Percentiles rank a stretch among this genome's conserved stretches.
phyloP scores from a whole-genome alignment of 2,797 vertebrate genomes.

The Amblyraja radiata region DNA sequence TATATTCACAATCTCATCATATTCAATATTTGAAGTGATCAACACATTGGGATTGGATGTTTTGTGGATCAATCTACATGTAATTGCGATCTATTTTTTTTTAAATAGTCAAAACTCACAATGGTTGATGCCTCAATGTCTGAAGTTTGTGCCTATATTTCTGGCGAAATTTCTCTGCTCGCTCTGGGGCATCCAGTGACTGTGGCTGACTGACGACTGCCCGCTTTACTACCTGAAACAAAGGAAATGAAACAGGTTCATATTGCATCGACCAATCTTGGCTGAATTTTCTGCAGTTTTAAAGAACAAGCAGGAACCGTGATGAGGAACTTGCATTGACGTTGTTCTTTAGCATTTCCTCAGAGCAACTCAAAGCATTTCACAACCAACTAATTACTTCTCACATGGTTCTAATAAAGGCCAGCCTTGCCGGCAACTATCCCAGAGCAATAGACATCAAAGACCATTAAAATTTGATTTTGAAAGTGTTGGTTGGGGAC shows the following conservation, averaged over 20 bases:
- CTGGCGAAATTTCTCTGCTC: conserved; percentile 89
- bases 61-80: background rate
- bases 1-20: background rate
- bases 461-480: background rate
- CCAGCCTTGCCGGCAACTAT: background rate
- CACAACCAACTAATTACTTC: background rate
- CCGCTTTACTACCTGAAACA: conserved; percentile 81
- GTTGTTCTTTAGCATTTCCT: background rate
- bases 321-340: background rate
- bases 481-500: background rate
- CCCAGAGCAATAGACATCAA: background rate
- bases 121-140: conserved; percentile 87
- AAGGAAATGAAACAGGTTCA: background rate
- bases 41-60: background rate
- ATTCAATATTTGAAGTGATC: background rate
- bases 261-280: background rate
- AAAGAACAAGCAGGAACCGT: too few relatives aligned
- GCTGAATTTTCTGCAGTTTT: background rate
- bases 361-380: background rate
- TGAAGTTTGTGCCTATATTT: conserved; percentile 93
- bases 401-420: background rate
- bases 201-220: conserved; percentile 88
- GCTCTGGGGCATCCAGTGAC: conserved; percentile 63
- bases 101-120: conserved; percentile 62
- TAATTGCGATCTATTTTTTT: background rate